These are phyloP conservation scores for Endotricha flammealis DNA, from an alignment of 2,888 invertebrate species.

Conservation along the genomic window DNA sequence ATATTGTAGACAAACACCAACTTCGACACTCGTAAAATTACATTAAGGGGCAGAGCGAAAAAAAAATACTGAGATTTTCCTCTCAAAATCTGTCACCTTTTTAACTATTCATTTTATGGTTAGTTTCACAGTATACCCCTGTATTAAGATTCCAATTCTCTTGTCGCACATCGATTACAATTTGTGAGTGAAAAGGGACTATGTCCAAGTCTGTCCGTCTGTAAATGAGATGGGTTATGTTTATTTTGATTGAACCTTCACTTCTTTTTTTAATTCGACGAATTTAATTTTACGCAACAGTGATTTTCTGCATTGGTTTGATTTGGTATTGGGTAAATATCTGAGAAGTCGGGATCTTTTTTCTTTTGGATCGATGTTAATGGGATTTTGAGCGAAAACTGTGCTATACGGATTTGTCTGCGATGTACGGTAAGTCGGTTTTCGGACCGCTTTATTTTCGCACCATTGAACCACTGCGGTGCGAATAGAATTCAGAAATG, in stretches of 20 bases:
- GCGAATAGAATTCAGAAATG: too few relatives aligned
- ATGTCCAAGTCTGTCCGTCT: not conserved
- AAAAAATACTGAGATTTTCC: slow-evolving; percentile 1
- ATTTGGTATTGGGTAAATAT: too few relatives aligned
- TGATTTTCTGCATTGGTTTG: too few relatives aligned
- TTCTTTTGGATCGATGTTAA: too few relatives aligned
- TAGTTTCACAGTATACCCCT: not conserved
- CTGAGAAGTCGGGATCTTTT: too few relatives aligned
- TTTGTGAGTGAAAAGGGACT: not conserved
- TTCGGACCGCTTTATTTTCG: too few relatives aligned
- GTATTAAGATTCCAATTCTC: not conserved
- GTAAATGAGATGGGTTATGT: slow-evolving; percentile 1
- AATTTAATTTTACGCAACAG: slow-evolving; percentile 5
- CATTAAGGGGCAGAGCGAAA: slow-evolving; percentile 1
- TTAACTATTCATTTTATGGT: not conserved
- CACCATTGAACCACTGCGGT: too few relatives aligned
- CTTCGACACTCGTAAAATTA: slow-evolving; percentile 4
- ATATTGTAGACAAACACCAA: slow-evolving; percentile 10
- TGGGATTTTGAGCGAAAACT: too few relatives aligned
- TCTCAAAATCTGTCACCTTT: slow-evolving; percentile 6
- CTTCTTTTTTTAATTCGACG: slow-evolving; percentile 2
- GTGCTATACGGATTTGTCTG: too few relatives aligned
- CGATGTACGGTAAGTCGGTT: too few relatives aligned
- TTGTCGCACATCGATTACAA: not conserved
- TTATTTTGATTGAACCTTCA: slow-evolving; percentile 7